Evolutionary conservation across 92 coral and sea anemone genomes (phyloP).

Genomic region (Actinostola sp.): DNA sequence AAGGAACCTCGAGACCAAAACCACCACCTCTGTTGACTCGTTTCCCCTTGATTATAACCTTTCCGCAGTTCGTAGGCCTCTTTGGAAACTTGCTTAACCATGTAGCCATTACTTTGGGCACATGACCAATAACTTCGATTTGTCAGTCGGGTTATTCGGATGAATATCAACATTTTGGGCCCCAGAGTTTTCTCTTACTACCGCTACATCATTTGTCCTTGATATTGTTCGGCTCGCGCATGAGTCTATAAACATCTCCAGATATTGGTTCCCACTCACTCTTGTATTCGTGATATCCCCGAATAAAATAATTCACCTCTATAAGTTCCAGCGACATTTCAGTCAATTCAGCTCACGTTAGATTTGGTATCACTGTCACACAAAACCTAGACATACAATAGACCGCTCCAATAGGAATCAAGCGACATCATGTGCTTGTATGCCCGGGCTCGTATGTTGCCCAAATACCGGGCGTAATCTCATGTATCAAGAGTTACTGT

Average conservation of each 20-base stretch:
- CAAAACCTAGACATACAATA: background rate
- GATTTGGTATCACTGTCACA: constrained; percentile 25
- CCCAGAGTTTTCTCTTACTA: constrained; percentile 19
- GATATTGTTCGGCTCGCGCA: constrained; percentile 57
- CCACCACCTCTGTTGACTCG: constrained; percentile 56
- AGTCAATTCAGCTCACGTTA: constrained; percentile 29
- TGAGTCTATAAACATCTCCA: constrained; percentile 58
- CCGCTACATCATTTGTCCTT: constrained; percentile 68
- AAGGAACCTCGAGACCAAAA: constrained; percentile 45
- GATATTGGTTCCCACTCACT: constrained; percentile 55
- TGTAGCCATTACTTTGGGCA: constrained; percentile 46
- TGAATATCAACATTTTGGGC: constrained; percentile 25
- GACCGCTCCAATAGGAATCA: constrained; percentile 30
- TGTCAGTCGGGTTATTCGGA: constrained; percentile 46
- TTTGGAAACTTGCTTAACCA: constrained; percentile 53
- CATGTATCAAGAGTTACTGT: background rate
- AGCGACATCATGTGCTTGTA: background rate
- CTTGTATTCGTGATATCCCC: constrained; percentile 56
- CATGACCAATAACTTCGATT: constrained; percentile 51
- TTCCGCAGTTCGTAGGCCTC: constrained; percentile 45
- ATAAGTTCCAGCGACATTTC: constrained; percentile 36
- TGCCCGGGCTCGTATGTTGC: background rate
- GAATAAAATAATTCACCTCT: constrained; percentile 50
- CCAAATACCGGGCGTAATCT: background rate
- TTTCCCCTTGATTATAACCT: constrained; percentile 59